phyloP scores from a whole-genome alignment of 2,113 vertebrate species.

The Monarcha castaneiventris region DNA sequence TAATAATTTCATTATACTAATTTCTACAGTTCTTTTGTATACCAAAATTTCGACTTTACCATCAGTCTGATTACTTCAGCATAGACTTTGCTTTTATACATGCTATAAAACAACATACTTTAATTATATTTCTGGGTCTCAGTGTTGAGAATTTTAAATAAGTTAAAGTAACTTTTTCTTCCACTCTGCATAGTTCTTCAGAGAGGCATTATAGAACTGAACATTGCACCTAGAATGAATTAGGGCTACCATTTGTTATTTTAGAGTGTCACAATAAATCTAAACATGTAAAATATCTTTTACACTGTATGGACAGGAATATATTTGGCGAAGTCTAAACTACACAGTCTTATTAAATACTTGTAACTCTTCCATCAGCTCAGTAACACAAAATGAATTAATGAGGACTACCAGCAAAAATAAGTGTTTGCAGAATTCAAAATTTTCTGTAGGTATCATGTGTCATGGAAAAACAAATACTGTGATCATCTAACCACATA shows the following conservation, averaged over 20 bases:
- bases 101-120: background rate
- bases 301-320: background rate
- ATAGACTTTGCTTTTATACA: background rate
- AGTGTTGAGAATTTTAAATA: background rate
- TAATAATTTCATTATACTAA: background rate
- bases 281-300: background rate
- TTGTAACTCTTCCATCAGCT: background rate
- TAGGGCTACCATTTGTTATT: background rate
- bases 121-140: background rate
- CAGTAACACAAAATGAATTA: background rate
- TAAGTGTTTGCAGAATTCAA: background rate
- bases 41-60: background rate
- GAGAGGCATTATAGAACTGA: background rate
- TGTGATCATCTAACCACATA: accelerated
- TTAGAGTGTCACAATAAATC: background rate
- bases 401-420: background rate
- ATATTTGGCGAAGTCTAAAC: background rate
- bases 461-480: background rate
- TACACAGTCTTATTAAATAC: background rate
- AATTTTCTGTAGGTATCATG: background rate
- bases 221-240: background rate
- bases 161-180: background rate
- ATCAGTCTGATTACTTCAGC: background rate
- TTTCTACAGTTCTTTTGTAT: background rate
- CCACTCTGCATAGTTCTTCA: background rate